phyloP scores from a whole-genome alignment of 2,888 invertebrate genomes.

The Diloba caeruleocephala region DNA sequence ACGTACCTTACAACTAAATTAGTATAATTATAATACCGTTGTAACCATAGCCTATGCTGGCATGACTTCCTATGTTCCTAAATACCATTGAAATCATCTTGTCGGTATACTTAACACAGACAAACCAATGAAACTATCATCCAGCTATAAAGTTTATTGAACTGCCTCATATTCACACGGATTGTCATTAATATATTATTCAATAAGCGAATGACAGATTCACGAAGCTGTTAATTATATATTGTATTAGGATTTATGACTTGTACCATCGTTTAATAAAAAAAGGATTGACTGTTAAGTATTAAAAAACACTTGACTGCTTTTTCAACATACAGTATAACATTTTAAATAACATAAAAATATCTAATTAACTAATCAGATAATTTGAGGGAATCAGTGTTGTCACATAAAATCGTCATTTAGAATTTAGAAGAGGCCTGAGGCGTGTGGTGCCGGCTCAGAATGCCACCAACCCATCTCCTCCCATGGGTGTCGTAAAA shows the following conservation, averaged over 20 bases:
- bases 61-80: neutral
- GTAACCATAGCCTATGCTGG: neutral
- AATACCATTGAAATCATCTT: neutral
- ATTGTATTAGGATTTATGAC: slow-evolving; percentile 43
- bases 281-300: slow-evolving; percentile 8
- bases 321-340: too few relatives aligned
- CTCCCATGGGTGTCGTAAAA: too few relatives aligned
- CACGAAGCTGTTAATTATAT: slow-evolving; percentile 49
- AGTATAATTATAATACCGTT: too few relatives aligned
- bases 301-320: too few relatives aligned
- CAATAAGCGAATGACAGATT: slow-evolving; percentile 36
- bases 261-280: slow-evolving; percentile 7
- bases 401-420: too few relatives aligned
- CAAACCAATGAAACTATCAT: neutral
- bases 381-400: too few relatives aligned
- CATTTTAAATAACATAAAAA: too few relatives aligned
- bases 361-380: too few relatives aligned
- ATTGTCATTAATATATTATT: slow-evolving; percentile 31
- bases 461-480: too few relatives aligned
- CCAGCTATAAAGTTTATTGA: slow-evolving; percentile 30
- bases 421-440: too few relatives aligned
- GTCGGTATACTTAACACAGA: neutral
- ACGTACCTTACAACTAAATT: too few relatives aligned
- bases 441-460: too few relatives aligned
- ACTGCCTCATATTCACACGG: slow-evolving; percentile 28